Evolutionary conservation across 2,113 vertebrate species (phyloP).

Genomic region (Hemichromis elongatus): DNA sequence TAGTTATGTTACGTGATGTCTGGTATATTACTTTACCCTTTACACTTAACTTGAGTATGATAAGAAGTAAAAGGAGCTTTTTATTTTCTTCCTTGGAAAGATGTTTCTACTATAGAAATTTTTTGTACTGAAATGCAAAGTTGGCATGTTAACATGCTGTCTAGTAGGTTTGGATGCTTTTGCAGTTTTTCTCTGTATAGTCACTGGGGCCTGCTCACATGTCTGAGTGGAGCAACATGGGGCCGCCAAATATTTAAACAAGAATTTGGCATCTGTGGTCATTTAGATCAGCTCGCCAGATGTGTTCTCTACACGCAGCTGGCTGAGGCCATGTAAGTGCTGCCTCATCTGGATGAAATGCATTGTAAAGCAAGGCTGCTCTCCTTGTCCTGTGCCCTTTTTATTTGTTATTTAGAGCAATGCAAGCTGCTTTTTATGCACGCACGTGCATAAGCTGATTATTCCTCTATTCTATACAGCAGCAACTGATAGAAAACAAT

Average conservation of each 20-base stretch:
- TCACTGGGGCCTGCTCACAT: not conserved
- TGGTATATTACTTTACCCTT: not conserved
- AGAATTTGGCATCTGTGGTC: conserved; percentile 18
- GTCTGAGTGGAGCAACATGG: not conserved
- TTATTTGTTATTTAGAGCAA: not conserved
- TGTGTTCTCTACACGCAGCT: conserved; percentile 47
- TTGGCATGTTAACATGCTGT: not conserved
- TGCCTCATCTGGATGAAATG: conserved; percentile 51
- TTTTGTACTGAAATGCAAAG: not conserved
- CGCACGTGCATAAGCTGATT: not conserved
- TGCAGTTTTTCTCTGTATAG: not conserved
- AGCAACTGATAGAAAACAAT: not conserved
- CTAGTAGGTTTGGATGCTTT: not conserved
- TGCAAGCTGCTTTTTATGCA: not conserved
- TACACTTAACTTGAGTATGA: not conserved
- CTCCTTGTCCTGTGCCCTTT: not conserved
- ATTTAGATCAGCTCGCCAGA: conserved; percentile 37
- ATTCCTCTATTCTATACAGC: not conserved
- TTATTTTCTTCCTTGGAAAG: not conserved
- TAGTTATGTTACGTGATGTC: rapidly evolving
- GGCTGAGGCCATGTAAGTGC: conserved; percentile 4
- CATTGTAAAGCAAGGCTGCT: not conserved
- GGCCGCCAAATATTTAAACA: conserved; percentile 27
- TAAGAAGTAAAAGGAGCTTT: not conserved
- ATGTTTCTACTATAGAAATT: not conserved